Conservation (phyloP, 2,888 invertebrate genomes). For the Pantelozetes paolii region DNA sequence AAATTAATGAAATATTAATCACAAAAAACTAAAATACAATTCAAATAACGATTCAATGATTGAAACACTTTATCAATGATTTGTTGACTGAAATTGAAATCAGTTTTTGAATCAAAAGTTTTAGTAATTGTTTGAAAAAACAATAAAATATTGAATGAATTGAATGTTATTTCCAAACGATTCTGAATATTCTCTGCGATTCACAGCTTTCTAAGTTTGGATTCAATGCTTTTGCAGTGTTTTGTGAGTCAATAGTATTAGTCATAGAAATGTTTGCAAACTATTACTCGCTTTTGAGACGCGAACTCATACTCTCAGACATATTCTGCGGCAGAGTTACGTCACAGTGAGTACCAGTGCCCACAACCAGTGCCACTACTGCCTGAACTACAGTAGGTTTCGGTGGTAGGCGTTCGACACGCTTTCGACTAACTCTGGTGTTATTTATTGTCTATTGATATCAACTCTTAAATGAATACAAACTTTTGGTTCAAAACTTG, state of each 20-base stretch:
- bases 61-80: too few species aligned
- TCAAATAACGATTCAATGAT: too few species aligned
- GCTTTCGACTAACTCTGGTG: not conserved
- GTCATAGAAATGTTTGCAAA: not conserved
- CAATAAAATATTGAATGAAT: too few species aligned
- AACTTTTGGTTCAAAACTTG: not conserved
- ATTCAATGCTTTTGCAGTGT: slow-evolving; percentile 2
- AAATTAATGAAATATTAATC: too few species aligned
- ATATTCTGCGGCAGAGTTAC: slow-evolving; percentile 19
- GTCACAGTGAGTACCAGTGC: slow-evolving; percentile 2
- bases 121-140: too few species aligned
- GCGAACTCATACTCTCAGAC: not conserved
- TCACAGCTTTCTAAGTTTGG: not conserved
- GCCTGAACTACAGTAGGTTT: not conserved
- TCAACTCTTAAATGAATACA: too few species aligned
- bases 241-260: too few species aligned
- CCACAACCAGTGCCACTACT: not conserved
- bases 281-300: not conserved
- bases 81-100: too few species aligned
- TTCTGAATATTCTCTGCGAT: too few species aligned
- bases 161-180: too few species aligned
- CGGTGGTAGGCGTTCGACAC: slow-evolving; percentile 1
- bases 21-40: too few species aligned
- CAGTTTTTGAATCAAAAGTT: too few species aligned
- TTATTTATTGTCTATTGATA: not conserved